Base-by-base conservation (phyloP, 2,797 vertebrate genomes). In the Streptopelia turtur region DNA sequence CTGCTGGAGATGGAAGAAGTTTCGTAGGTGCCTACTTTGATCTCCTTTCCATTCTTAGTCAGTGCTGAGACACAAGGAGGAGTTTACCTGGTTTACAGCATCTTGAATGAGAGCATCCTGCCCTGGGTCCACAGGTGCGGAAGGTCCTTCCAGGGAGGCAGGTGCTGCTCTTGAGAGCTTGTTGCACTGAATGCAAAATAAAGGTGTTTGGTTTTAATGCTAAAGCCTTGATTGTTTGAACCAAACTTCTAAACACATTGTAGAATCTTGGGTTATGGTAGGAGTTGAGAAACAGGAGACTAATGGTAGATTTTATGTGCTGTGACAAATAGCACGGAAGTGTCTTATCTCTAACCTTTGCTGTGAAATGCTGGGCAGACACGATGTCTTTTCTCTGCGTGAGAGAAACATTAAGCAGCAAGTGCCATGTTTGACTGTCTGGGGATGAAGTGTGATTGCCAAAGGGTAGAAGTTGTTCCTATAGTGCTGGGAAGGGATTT, bases 311-410 rank as follows among this genome's bases (percentile, higher is more conserved):
- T 78, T 85, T 93, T 39, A 25, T 25, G 37, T 80, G 28, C 72
- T 1, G 0, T 28, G 24, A 23, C 52, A 75, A 71, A 68, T 15
- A 75, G 60, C 33, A 30, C 24, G 24, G n/a, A 1, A 1, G 47
- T 65, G 20, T 35, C 24, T 75, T 57, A 4, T 28, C 56, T 82
- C 55, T 63, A 27, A 28, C 10, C 12, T 64, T 74, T 52, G 68
- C 37, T 75, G 63, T 31, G 43, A 69, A 69, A 35, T 37, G 18
- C 1, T 1, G 23, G 35, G 47, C 41, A 27, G 59, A 13, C 33
- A 13, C 13, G 17, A 25, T 7, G 28, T n/a, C 30, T 77, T 77
- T 61, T 41, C 27, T 76, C 45, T 64, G 14, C 13, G 16, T 37
- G 39, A n/a, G 39, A 25, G 72, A 80, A 82, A 39, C 2, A 1